Percentiles rank a stretch among this genome's conserved stretches.
Evolutionary conservation across 2,888 invertebrate genomes (phyloP).

Genomic region (Harmothoe impar): DNA sequence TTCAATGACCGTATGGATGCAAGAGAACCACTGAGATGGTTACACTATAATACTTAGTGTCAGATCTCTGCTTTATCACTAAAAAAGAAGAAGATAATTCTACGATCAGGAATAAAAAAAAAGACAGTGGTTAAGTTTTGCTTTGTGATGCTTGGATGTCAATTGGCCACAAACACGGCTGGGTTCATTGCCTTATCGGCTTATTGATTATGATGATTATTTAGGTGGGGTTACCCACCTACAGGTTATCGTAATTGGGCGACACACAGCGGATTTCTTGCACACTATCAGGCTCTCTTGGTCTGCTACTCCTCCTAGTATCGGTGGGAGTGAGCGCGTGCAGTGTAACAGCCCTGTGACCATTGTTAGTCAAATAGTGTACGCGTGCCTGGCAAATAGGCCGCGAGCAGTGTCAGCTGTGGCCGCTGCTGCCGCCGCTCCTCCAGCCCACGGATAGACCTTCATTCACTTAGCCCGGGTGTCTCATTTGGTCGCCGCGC

Average conservation of each 20-base stretch:
- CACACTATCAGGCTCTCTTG: background rate
- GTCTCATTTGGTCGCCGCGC: constrained; percentile 18
- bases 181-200: constrained; percentile 27
- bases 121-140: too few relatives aligned
- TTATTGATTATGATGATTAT: constrained; percentile 32
- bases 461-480: constrained; percentile 17
- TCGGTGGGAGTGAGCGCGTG: constrained; percentile 1
- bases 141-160: too few relatives aligned
- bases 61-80: too few relatives aligned
- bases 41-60: too few relatives aligned
- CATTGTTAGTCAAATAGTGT: constrained; percentile 53
- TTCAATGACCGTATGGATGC: too few relatives aligned
- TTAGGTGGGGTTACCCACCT: background rate
- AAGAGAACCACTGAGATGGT: too few relatives aligned
- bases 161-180: background rate
- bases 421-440: background rate
- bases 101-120: too few relatives aligned
- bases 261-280: background rate
- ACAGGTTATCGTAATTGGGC: constrained; percentile 29
- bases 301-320: background rate
- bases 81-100: too few relatives aligned
- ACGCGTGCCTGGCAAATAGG: constrained; percentile 52
- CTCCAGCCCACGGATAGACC: background rate
- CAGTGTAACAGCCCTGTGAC: constrained; percentile 31
- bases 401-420: constrained; percentile 35